Evolutionary conservation across 2,888 invertebrate species (phyloP), one percentile per base, ranked within the genome.

Genomic region (Cantharis flavilabris): DNA sequence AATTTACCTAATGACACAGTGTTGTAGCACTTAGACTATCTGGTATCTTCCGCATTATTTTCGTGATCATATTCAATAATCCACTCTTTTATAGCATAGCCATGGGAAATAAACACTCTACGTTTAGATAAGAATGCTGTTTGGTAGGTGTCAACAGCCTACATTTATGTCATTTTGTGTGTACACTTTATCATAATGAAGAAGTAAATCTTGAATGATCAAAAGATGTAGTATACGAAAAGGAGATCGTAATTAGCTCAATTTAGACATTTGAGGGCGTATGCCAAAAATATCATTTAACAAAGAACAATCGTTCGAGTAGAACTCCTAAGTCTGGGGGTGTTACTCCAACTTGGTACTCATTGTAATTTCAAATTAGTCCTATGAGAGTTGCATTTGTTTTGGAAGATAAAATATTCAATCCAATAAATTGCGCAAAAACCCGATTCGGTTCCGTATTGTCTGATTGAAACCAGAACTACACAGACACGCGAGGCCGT

Each of bases 61-160:
- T n/a, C 49, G 49, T 49, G 49, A n/a, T 49, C 49, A 49, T 49
- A 49, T 49, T 49, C 49, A 49, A 49, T 49, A 49, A 49, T n/a
- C n/a, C 49, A 49, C 49, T 49, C 49, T 49, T 49, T 49, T 49
- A 23, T n/a, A 26, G 23, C 20, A 67, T 23, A 23, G 11, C 13
- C 20, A 67, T 26, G 65, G 13, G 65, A 26, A 67, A 67, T 11
- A 67, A 23, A 67, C 65, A 23, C 26, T 23, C 18, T 67, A 67
- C 20, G 26, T 18, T 62, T 62, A 70, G 69, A 69, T 73, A 73
- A 63, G 73, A 67, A 70, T 73, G 49, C 30, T 69, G 63, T 70
- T 63, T 63, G 62, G 73, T 73, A 69, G 70, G 73, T 73, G 73
- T 73, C 73, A 63, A 73, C 73, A 70, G 69, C 73, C 73, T 73